Evolutionary conservation across 1,140 invertebrate species (phyloP), one percentile per base, ranked within the genome.

Genomic region (Drosophila ohnishii): DNA sequence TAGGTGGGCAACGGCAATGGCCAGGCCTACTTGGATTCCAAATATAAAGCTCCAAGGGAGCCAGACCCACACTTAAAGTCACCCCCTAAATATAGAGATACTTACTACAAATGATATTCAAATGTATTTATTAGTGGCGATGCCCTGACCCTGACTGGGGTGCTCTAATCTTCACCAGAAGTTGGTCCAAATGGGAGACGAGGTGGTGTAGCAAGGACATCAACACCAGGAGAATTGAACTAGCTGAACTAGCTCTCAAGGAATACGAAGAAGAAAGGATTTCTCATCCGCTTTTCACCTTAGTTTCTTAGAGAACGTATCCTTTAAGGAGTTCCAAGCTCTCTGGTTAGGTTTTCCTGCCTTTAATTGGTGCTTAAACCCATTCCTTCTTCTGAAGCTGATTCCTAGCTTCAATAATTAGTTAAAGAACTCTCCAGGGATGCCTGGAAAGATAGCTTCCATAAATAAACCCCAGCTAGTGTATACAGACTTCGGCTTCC

Each of bases 21-120:
- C 61, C 28, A 6, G 22, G 74, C 63, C 74, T 57, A 61, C 64
- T 77, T 2, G 10, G 35, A n/a, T 51, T 3, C 19, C 16, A 35
- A 62, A 16, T 14, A 13, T 14, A 22, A n/a, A 3, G 45, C 22
- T 9, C 14, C 25, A 14, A 28, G 25, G 7, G 5, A 10, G 25
- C 28, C 2, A 32, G 34, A 37, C 34, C 51, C 51, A 10, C 19
- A 55, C 19, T 55, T 55, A 37, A 8, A 55, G 34, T 32, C 5
- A 5, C 19, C 28, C 28, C n/a, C 11, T 60, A 63, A 28, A 5
- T 28, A 40, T 35, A 16, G 16, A 13, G 16, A n/a, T 5, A 32
- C 60, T 63, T 25, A n/a, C 35, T 42, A 16, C 61, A 25, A 64
- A 64, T 60, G 61, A 9, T 16, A 61, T 32, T 61, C 16, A 64